Base-by-base conservation (phyloP, 2,113 vertebrate species). In the Bubo scandiacus region DNA sequence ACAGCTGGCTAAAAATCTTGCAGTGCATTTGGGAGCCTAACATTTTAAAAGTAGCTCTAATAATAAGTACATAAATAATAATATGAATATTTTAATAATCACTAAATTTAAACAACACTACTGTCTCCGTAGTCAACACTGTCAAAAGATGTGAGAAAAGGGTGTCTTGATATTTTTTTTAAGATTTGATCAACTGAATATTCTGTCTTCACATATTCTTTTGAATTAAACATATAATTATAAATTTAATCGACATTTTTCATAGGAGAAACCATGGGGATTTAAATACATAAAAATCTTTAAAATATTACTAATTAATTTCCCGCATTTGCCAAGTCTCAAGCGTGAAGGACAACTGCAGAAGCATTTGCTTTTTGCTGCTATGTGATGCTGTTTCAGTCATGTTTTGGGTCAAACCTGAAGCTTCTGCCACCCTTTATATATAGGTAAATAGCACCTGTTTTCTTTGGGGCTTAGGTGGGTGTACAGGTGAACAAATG, bases 401-500 rank as follows among this genome's bases (percentile, higher is more conserved):
- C 57, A 32, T 1, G 0, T 57, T 87, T 94, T 73, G 62, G 78
- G 66, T 66, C 81, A 82, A 85, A 87, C 16, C n/a, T 18, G 40
- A 82, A 3, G 6, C 52, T 85, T 61, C 29, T 59, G 80, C 57
- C 34, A 29, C 42, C 12, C 15, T 67, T 73, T 26, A 40, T 6
- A 6, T 4, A 3, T 16, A 14, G 23, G 17, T 47, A 54, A 47
- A 19, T 0, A 55, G 15, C 7, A 21, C 6, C 18, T n/a, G 1
- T 65, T 94, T 82, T 43, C 3, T 26, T 32, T 11, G 36, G 40
- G 34, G 17, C 16, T 71, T 49, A n/a, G 23, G 36, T 12, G 11
- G 11, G 13, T 32, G 57, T 30, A 7, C 9, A 29, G n/a, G 38
- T 38, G 80, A 49, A 32, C 11, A 27, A 62, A 34, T 6, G 42